Conservation (phyloP, 2,888 invertebrate genomes). For the Drosophila maculinotata region DNA sequence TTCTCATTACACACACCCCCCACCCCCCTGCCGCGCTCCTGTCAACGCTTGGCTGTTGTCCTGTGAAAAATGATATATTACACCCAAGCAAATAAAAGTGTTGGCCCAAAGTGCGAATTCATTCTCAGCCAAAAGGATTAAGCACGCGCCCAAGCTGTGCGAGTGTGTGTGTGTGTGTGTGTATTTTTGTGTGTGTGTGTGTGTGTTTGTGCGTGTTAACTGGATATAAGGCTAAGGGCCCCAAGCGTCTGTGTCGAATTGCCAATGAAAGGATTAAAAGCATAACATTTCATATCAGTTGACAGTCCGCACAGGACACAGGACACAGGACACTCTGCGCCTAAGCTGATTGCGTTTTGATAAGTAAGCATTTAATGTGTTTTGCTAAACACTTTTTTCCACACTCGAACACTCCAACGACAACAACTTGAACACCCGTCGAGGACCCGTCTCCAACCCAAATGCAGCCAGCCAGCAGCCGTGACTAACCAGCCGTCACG, state of each 20-base stretch:
- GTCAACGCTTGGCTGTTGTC: conserved; percentile 33
- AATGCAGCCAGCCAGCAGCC: conserved; percentile 24
- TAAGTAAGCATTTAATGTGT: conserved; percentile 82
- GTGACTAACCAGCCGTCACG: conserved; percentile 28
- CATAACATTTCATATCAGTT: conserved; percentile 65
- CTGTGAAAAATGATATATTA: conserved; percentile 57
- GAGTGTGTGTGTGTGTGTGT: conserved; percentile 1
- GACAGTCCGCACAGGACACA: conserved; percentile 42
- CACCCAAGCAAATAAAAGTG: conserved; percentile 48
- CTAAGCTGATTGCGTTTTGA: conserved; percentile 78
- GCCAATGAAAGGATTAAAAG: conserved; percentile 67
- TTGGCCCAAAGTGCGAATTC: conserved; percentile 50
- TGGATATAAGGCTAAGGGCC: conserved; percentile 53
- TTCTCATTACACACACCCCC: conserved; percentile 39
- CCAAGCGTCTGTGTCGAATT: conserved; percentile 35
- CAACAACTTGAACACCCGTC: conserved; percentile 19
- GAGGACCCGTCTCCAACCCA: conserved; percentile 5
- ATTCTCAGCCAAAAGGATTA: conserved; percentile 56
- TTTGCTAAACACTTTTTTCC: conserved; percentile 70
- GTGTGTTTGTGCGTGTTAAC: conserved; percentile 47
- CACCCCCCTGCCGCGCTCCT: conserved; percentile 2
- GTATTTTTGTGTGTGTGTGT: conserved; percentile 14
- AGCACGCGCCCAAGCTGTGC: conserved; percentile 12
- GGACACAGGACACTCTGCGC: conserved; percentile 26
- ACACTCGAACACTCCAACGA: conserved; percentile 46